A percentile compares a stretch with the other conserved stretches of the same genome.
These are phyloP conservation scores for mouse (Mus musculus) DNA, from an alignment of 2,113 vertebrate species.

Conservation along the genomic window GRCm39 chr2:104068001-104068500, in stretches of 20 bases:
- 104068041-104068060: neutral
- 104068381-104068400: neutral
- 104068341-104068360: no score
- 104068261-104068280: neutral
- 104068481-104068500: conserved; percentile 58
- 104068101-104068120: no score
- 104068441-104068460: neutral
- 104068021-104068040: neutral
- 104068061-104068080: neutral
- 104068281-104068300: neutral
- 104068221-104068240: neutral
- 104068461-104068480: conserved; percentile 25
- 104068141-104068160: neutral
- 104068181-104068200: neutral
- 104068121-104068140: neutral
- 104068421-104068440: conserved; percentile 34
- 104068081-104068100: neutral
- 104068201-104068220: neutral
- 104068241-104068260: neutral
- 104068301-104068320: neutral
- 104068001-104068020: neutral
- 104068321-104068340: neutral
- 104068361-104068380: neutral
- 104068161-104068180: neutral
- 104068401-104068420: neutral